Percentiles rank a stretch among this genome's conserved stretches.
These are phyloP conservation scores for Rhagoletis zephyria DNA, from an alignment of 1,140 invertebrate genomes.

Conservation along the genomic window DNA sequence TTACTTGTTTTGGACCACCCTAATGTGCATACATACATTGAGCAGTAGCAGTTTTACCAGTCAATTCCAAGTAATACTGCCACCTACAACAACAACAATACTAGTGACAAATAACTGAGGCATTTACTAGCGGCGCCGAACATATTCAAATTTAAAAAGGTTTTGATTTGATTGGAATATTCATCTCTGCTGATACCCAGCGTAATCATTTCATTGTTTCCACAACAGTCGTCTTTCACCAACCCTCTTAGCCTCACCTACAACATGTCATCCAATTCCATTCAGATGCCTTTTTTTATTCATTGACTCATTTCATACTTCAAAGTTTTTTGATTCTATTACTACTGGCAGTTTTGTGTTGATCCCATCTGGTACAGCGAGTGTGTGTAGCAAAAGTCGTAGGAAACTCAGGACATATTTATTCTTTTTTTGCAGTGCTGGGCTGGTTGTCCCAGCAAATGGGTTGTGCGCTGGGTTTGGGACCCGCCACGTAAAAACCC, in stretches of 20 bases:
- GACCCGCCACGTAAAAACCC: too few relatives aligned
- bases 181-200: neutral
- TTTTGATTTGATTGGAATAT: conserved; percentile 38
- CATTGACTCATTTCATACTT: neutral
- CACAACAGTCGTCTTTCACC: neutral
- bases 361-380: neutral
- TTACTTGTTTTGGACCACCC: too few relatives aligned
- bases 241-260: neutral
- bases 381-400: neutral
- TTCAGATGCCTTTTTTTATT: neutral
- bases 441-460: too few relatives aligned
- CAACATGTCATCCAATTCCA: neutral
- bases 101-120: neutral
- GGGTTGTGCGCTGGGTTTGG: too few relatives aligned
- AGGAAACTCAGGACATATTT: neutral
- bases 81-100: too few relatives aligned
- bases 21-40: too few relatives aligned
- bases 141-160: conserved; percentile 32
- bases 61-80: too few relatives aligned
- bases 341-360: neutral
- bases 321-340: neutral
- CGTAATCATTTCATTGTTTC: too few relatives aligned
- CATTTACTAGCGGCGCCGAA: neutral
- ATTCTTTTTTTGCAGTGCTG: neutral
- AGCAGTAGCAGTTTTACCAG: too few relatives aligned